Base-by-base conservation (phyloP, 2,797 vertebrate genomes). In the Arctocebus calabarensis region DNA sequence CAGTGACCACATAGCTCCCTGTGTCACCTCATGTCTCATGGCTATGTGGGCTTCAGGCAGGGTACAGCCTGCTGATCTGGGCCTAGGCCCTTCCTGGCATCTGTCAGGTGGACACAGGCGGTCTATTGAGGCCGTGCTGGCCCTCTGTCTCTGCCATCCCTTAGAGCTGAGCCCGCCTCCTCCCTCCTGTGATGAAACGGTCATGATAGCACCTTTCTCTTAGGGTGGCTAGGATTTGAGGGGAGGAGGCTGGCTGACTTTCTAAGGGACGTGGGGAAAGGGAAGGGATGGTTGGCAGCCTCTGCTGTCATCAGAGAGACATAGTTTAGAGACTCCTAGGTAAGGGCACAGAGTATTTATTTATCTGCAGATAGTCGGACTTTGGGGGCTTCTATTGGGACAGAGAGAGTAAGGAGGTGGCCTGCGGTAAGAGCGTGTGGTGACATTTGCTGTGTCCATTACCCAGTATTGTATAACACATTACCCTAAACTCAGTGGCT, bases 1-100 rank as follows among this genome's bases (percentile, higher is more conserved):
- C 20, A 22, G 22, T 1, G 14, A 52, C 19, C 1, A 0, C 7
- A 9, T 7, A 5, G 22, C 2, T 1, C 29, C 40, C 19, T 12
- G 2, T 1, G 4, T 40, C n/a, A 37, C 22, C 77, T 7, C 52
- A 5, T 13, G 8, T 23, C 14, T 9, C 0, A 3, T 10, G 37
- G 37, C 20, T 9, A 19, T 4, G 19, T 5, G 19, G 48, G 29
- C 68, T 23, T 23, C 2, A 0, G 81, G 17, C n/a, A 3, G 57
- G 29, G 68, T 23, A 13, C 20, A 8, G 85, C 12, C 0, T 0
- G 12, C 29, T 19, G 34, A 34, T 43, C 23, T 45, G 55, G 37
- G 9, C 2, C 45, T 25, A 73, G 45, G 64, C 25, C 59, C 84
- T 22, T 25, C 17, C 34, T 32, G 1, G 37, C 59, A 2, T 62